Conservation (phyloP, 2,888 invertebrate genomes). For the Caenorhabditis auriculariae region DNA sequence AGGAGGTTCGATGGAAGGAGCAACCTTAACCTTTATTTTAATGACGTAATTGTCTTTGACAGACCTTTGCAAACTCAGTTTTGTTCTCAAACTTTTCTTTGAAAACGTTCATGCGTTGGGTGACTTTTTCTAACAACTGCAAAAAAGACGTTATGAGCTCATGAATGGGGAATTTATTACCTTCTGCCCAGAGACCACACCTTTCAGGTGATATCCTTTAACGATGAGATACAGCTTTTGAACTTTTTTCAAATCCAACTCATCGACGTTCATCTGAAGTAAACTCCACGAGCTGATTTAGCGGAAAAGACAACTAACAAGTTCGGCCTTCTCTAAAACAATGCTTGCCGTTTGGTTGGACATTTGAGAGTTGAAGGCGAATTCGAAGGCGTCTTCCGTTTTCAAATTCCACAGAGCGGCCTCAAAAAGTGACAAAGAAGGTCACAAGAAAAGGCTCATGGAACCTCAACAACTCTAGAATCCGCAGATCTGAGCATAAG, state of each 20-base stretch:
- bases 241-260: constrained; percentile 2
- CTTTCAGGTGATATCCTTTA: constrained; percentile 13
- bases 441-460: neutral
- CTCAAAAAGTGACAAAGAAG: constrained; percentile 1
- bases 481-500: constrained; percentile 19
- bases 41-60: no score
- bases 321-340: constrained; percentile 14
- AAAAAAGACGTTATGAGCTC: no score
- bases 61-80: no score
- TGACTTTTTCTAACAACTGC: constrained; percentile 5
- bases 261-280: constrained; percentile 14
- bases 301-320: constrained; percentile 6
- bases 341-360: constrained; percentile 19
- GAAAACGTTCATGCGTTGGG: neutral
- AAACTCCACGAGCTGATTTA: neutral
- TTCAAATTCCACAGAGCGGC: constrained; percentile 26
- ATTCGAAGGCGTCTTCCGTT: constrained; percentile 20
- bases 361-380: constrained; percentile 20
- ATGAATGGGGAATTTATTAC: no score
- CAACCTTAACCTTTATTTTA: no score
- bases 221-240: constrained; percentile 18
- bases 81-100: constrained; percentile 5
- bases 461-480: constrained; percentile 17
- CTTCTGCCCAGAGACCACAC: constrained; percentile 6
- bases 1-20: neutral